Evolutionary conservation across 2,888 invertebrate genomes (phyloP).

Genomic region (Xylota segnis): DNA sequence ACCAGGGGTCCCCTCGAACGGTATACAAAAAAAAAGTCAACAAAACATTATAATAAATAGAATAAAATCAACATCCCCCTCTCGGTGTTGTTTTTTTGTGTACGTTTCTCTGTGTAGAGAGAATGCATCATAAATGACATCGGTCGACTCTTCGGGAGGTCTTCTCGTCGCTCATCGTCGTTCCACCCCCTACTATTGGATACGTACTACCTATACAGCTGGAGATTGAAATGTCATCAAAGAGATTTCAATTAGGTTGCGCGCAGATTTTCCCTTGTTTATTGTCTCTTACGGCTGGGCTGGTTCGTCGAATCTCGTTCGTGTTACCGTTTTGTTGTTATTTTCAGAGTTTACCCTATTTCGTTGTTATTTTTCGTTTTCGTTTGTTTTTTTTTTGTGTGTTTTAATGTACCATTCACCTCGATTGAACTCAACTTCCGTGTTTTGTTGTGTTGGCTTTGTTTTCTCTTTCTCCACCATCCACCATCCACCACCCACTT

Average conservation of each 20-base stretch:
- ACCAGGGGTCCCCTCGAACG: slow-evolving; percentile 9
- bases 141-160: slow-evolving; percentile 15
- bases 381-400: neutral
- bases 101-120: neutral
- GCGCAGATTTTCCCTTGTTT: slow-evolving; percentile 13
- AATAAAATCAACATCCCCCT: slow-evolving; percentile 22
- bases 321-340: slow-evolving; percentile 3
- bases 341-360: slow-evolving; percentile 16
- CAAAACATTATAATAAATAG: slow-evolving; percentile 34
- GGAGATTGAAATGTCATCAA: slow-evolving; percentile 43
- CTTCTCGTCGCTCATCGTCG: neutral
- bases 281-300: neutral
- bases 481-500: slow-evolving; percentile 54
- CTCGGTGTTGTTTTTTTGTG: neutral
- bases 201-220: too few relatives aligned
- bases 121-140: slow-evolving; percentile 16
- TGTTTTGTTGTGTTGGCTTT: slow-evolving; percentile 59
- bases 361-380: neutral
- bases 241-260: slow-evolving; percentile 37
- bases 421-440: slow-evolving; percentile 62
- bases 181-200: slow-evolving; percentile 17
- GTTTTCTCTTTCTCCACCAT: slow-evolving; percentile 39
- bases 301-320: neutral
- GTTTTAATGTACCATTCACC: slow-evolving; percentile 48
- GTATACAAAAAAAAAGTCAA: slow-evolving; percentile 20